Percentiles rank a stretch among this genome's conserved stretches.
Evolutionary conservation across 2,113 vertebrate species (phyloP).

Genomic region (Xenus cinereus): DNA sequence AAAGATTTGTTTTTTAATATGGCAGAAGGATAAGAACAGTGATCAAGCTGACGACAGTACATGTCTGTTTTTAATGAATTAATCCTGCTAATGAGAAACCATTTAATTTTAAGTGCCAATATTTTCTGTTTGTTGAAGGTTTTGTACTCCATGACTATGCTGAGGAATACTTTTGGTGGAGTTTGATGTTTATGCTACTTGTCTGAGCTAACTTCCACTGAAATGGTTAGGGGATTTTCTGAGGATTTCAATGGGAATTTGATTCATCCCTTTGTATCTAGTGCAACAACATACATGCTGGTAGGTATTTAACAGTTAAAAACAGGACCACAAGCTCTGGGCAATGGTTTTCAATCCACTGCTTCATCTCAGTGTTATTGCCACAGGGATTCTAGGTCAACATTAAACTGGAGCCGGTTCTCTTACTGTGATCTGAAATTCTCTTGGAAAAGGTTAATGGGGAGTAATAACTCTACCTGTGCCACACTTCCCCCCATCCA

Average conservation of each 20-base stretch:
- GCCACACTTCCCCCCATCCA: not conserved
- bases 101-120: not conserved
- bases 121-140: not conserved
- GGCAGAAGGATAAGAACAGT: not conserved
- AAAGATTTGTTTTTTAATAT: not conserved
- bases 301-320: not conserved
- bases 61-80: not conserved
- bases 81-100: not conserved
- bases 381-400: not conserved
- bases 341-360: not conserved
- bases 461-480: not conserved
- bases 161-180: not conserved
- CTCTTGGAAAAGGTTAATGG: conserved; percentile 16
- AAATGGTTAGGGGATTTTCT: not conserved
- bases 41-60: not conserved
- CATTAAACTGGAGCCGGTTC: not conserved
- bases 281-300: not conserved
- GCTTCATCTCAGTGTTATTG: not conserved
- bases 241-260: not conserved
- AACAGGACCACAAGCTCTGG: not conserved
- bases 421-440: conserved; percentile 6
- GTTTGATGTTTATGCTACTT: not conserved
- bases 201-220: not conserved
- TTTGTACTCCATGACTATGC: not conserved
- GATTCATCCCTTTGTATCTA: not conserved